Base-by-base conservation (phyloP, 2,888 invertebrate species). In the Apamea sordens region DNA sequence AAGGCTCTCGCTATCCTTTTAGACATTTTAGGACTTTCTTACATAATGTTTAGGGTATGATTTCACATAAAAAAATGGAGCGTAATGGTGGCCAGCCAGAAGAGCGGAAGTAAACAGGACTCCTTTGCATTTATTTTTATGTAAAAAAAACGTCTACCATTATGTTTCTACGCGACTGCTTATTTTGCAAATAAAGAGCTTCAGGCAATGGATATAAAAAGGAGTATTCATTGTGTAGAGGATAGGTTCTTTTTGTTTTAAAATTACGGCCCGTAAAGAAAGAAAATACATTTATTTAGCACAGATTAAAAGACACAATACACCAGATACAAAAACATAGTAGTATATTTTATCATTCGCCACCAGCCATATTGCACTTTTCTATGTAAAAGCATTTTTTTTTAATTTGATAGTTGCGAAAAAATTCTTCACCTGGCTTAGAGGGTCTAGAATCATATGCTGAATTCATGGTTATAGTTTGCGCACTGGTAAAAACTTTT, bases 11-110 rank as follows among this genome's bases (percentile, higher is more conserved):
- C 68, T 68, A 83, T 79, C 73, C 67, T 79, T 84, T 85, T 71
- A 75, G 67, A 64, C 68, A 74, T 84, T 87, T 85, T 77, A 78
- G 73, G 77, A 69, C 70, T 80, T 80, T 80, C 77, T 80, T 83
- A 78, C 83, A 81, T 85, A 84, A 86, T 79, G n/a, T 89, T 82
- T 85, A 88, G 72, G 76, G 73, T 82, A 82, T 76, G 75, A 80
- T 83, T 79, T 81, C 75, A 77, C 72, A 80, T 85, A 81, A 89
- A 88, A 32, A 88, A 76, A 72, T 78, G 61, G 64, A 6, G 67
- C 64, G 73, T 74, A 76, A 83, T 79, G 63, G 47, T 79, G 79
- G 79, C 83, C 83, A 76, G 32, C 44, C 73, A 67, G 65, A 28
- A 77, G n/a, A 73, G 36, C 64, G 73, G 70, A 82, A 69, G 70